phyloP scores from a whole-genome alignment of 2,113 vertebrate species.

The Lichenostomus cassidix region DNA sequence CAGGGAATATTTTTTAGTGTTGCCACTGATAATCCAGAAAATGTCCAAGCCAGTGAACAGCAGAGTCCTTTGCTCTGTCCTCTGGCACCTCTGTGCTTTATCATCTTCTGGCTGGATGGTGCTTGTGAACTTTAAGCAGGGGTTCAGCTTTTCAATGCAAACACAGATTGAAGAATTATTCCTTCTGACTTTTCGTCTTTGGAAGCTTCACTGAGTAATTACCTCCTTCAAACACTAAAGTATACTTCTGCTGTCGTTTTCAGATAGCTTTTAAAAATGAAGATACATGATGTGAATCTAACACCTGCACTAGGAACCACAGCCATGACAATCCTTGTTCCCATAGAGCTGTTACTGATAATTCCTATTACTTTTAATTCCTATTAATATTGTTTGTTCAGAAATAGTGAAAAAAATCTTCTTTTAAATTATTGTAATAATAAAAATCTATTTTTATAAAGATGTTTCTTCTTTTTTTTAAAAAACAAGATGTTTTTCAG shows the following conservation, averaged over 20 bases:
- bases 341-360: neutral
- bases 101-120: neutral
- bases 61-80: neutral
- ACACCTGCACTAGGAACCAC: neutral
- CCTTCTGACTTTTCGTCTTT: neutral
- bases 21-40: neutral
- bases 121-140: neutral
- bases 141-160: neutral
- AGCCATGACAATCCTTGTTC: neutral
- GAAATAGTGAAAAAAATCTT: neutral
- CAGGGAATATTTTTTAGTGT: neutral
- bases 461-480: neutral
- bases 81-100: neutral
- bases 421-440: conserved; percentile 53
- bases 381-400: neutral
- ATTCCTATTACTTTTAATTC: conserved; percentile 24
- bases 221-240: neutral
- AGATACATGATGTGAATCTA: neutral
- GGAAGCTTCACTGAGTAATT: neutral
- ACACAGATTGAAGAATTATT: neutral
- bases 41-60: neutral
- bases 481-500: neutral
- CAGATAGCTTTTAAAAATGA: neutral
- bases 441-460: conserved; percentile 68
- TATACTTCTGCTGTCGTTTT: neutral